Evolutionary conservation across 2,888 invertebrate genomes (phyloP).

Genomic region (Drosophila prostipennis): DNA sequence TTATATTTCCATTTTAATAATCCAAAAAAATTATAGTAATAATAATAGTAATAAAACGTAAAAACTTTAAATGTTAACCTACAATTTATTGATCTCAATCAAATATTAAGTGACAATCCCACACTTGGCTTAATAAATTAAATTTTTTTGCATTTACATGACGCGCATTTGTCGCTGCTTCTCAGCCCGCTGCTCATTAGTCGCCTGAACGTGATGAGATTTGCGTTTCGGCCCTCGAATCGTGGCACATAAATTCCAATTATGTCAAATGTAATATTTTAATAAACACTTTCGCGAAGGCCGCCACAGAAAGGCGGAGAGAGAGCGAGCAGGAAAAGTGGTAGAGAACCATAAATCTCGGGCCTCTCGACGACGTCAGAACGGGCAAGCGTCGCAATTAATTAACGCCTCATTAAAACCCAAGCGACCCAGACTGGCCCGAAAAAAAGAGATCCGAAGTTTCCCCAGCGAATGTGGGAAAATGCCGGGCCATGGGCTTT

Average conservation of each 20-base stretch:
- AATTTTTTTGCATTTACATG: slow-evolving; percentile 10
- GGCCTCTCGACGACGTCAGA: slow-evolving; percentile 67
- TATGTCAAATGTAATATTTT: slow-evolving; percentile 83
- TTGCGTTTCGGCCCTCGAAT: slow-evolving; percentile 27
- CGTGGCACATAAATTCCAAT: slow-evolving; percentile 80
- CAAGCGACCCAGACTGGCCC: slow-evolving; percentile 22
- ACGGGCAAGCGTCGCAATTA: slow-evolving; percentile 80
- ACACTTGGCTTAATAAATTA: slow-evolving; percentile 17
- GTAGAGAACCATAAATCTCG: slow-evolving; percentile 70
- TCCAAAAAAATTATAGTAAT: no score
- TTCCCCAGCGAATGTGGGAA: slow-evolving; percentile 66
- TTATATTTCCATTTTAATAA: no score
- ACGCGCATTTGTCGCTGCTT: slow-evolving; percentile 27
- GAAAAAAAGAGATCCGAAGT: slow-evolving; percentile 18
- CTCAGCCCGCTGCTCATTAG: slow-evolving; percentile 22
- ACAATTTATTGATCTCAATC: neutral
- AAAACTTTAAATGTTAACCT: no score
- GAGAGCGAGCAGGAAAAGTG: slow-evolving; percentile 16
- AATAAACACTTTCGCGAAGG: slow-evolving; percentile 80
- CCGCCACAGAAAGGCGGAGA: slow-evolving; percentile 26
- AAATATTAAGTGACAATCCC: slow-evolving; percentile 9
- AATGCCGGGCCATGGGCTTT: slow-evolving; percentile 47
- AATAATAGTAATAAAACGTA: no score
- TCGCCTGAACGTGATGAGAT: slow-evolving; percentile 31
- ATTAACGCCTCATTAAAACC: slow-evolving; percentile 82